Evolutionary conservation across 2,797 vertebrate species (phyloP), one percentile per base, ranked within the genome.

Genomic region (Typhlichthys eigenmanni): DNA sequence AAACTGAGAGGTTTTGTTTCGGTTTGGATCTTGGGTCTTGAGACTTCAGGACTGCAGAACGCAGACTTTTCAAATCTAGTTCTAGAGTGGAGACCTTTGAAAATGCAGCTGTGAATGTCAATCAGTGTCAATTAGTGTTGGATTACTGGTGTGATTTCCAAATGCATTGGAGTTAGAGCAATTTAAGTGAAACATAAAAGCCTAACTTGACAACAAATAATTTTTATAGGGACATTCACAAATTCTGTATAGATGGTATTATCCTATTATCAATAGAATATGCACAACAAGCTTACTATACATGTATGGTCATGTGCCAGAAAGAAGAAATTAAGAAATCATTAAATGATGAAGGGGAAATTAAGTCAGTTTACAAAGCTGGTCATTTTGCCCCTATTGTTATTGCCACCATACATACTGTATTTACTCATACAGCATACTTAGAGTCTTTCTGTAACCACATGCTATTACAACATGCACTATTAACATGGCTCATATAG

Each of bases 101-200:
- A 24, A 24, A 24, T 24, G 24, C 73, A 79, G 65, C 70, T 77
- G 72, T 73, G 68, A 69, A 75, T 70, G 47, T 68, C 85, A 76
- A 85, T 84, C 75, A 86, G 34, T 68, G 58, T 54, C 67, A 56
- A 81, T 87, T 75, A 68, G 71, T 81, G 79, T 71, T 64, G 79
- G 67, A 79, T 85, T 66, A 70, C 83, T 71, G 73, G 45, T 67
- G 68, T 58, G 74, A 78, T 55, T 64, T 66, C 34, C 45, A 62
- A 62, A 68, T 74, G 58, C 66, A 79, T 61, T 64, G 55, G 76
- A 71, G 51, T 64, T 66, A 57, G 46, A 58, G 43, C 34, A 38
- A 38, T 38, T 38, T 38, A 4, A 8, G 5, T 38, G 34, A 38
- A 38, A 38, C 34, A 38, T 1, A 38, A 38, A 38, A 5, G 8